These are phyloP conservation scores for Lysandra bellargus DNA, from an alignment of 2,888 invertebrate genomes.

Conservation along the genomic window DNA sequence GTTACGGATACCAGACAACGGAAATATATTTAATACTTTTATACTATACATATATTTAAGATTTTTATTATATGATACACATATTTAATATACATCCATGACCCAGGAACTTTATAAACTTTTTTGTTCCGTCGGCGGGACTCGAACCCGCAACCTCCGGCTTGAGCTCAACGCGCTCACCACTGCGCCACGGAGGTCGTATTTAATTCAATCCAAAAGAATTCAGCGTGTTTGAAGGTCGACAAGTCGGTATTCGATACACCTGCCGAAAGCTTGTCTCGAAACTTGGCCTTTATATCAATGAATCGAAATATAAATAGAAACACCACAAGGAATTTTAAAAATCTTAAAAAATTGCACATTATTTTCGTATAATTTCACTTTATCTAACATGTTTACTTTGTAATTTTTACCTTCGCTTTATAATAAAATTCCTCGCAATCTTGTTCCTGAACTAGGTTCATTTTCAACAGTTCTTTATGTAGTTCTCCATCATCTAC, in stretches of 20 bases:
- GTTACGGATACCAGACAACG: no score
- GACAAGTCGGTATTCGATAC: neutral
- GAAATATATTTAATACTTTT: no score
- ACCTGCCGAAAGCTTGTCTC: constrained; percentile 14
- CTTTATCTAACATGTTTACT: neutral
- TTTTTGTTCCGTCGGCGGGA: no score
- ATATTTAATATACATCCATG: no score
- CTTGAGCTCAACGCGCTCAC: no score
- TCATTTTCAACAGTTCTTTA: constrained; percentile 55
- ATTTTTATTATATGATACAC: no score
- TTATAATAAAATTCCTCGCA: constrained; percentile 58
- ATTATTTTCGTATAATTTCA: neutral
- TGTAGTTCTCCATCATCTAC: constrained; percentile 50
- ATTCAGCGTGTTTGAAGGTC: neutral
- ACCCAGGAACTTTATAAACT: no score
- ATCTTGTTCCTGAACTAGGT: constrained; percentile 48
- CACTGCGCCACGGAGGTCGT: no score
- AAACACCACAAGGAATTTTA: no score
- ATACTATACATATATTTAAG: no score
- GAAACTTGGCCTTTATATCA: neutral
- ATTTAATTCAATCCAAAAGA: neutral
- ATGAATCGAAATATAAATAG: neutral
- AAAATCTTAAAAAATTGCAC: no score
- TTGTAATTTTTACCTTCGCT: constrained; percentile 46
- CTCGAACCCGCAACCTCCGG: no score